Percentiles rank a stretch among this genome's conserved stretches.
phyloP scores from a whole-genome alignment of 53 echinoderm and acorn worm species.

The Astropecten irregularis region DNA sequence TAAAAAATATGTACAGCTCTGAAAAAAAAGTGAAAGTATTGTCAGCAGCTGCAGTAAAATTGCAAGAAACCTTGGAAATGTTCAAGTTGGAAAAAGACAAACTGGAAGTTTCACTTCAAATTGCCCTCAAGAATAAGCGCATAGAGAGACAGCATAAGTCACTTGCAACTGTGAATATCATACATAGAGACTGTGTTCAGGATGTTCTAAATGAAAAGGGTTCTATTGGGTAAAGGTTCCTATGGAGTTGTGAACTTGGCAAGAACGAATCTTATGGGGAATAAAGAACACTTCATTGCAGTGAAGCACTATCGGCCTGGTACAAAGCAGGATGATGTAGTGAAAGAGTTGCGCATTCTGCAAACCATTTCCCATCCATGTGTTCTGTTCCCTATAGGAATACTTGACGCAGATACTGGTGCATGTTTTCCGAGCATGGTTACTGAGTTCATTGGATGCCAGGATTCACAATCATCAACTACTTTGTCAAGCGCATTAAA shows the following conservation, averaged over 20 bases:
- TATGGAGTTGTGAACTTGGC: slow-evolving; percentile 16
- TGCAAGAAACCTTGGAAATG: slow-evolving; percentile 8
- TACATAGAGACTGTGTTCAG: slow-evolving; percentile 2
- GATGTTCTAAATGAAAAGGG: slow-evolving; percentile 13
- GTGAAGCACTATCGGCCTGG: slow-evolving; percentile 21
- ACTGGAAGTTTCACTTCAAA: slow-evolving; percentile 9
- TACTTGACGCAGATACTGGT: slow-evolving; percentile 20
- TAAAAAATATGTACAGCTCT: slow-evolving; percentile 9
- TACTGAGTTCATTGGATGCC: slow-evolving; percentile 22
- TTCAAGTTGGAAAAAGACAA: slow-evolving; percentile 5
- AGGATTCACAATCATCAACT: slow-evolving; percentile 23
- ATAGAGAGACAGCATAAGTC: slow-evolving; percentile 10
- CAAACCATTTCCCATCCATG: slow-evolving; percentile 19
- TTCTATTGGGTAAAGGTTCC: not conserved
- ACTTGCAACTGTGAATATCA: slow-evolving; percentile 13
- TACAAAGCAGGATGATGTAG: slow-evolving; percentile 13
- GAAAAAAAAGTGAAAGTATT: slow-evolving; percentile 6
- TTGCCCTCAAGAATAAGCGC: slow-evolving; percentile 1
- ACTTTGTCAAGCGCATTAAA: slow-evolving; percentile 12
- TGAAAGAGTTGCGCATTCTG: slow-evolving; percentile 25
- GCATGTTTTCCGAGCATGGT: slow-evolving; percentile 24
- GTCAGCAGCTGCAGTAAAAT: slow-evolving; percentile 1
- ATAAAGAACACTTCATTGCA: slow-evolving; percentile 22
- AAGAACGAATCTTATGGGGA: slow-evolving; percentile 6
- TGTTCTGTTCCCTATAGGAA: slow-evolving; percentile 24